Evolutionary conservation across 1,140 invertebrate genomes (phyloP).

Genomic region (Leptinotarsa texana): DNA sequence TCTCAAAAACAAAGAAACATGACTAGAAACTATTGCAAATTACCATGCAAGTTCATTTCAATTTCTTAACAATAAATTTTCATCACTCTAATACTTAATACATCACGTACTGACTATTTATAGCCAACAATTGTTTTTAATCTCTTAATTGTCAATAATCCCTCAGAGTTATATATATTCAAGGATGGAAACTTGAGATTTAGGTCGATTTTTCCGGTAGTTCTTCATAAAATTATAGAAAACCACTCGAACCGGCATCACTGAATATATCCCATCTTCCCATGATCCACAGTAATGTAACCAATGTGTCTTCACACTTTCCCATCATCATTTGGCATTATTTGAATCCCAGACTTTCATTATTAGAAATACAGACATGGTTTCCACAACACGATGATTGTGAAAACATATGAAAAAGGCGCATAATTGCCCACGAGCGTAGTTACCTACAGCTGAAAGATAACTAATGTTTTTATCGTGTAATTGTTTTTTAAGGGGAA

Average conservation of each 20-base stretch:
- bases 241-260: background rate
- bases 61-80: background rate
- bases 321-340: background rate
- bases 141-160: background rate
- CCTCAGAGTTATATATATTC: background rate
- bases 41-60: background rate
- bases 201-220: background rate
- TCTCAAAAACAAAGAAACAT: background rate
- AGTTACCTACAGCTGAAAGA: background rate
- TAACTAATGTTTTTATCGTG: constrained; percentile 5
- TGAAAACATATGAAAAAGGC: background rate
- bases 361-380: background rate
- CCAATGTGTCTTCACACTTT: background rate
- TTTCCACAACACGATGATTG: background rate
- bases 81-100: background rate
- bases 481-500: constrained; percentile 1
- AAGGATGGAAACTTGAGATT: background rate
- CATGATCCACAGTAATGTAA: background rate
- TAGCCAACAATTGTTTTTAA: background rate
- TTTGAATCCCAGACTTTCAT: background rate
- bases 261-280: too few relatives aligned
- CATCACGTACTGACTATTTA: background rate
- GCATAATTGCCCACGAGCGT: background rate
- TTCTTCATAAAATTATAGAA: background rate
- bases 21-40: background rate